Base-by-base conservation (phyloP, 35 echinoderm and acorn worm species). In the Chiridota heheva region DNA sequence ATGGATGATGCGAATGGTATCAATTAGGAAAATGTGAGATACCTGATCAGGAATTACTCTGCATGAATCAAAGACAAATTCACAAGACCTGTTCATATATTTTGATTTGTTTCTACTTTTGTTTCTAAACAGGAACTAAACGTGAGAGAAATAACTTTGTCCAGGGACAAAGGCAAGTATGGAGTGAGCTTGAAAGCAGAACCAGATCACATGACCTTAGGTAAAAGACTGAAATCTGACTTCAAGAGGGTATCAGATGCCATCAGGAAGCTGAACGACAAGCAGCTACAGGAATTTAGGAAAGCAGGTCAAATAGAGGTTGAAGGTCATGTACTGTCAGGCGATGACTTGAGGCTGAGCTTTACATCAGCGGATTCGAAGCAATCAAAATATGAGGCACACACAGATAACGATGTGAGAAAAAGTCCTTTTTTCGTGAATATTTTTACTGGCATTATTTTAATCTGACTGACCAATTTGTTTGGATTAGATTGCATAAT, bases 131-230 rank as follows among this genome's bases (percentile, higher is more conserved):
- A 98, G 95, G 95, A 98, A 76, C 40, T 98, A 38, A 98, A 98
- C 59, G 81, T 98, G 37, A 63, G 95, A 20, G 27, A 44, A 6
- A 37, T 98, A 3, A 98, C 95, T 37, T 88, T 85, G 15, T 98
- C 95, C 3, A 84, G 89, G 40, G 95, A 98, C 81, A 91, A 98
- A 42, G 85, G 73, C 31, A 91, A 92, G 51, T 98, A 98, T 55
- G 89, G 86, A 4, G 95, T 98, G 2, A 60, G 58, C 18, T 69
- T 98, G 3, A 87, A 84, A 47, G 95, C 95, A 1, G 89, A 98
- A 59, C 95, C 95, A 7, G 95, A 98, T 29, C 85, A 88, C 64
- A 84, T 88, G 42, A 72, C 91, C 69, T 89, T 98, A 1, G 95
- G 95, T 26, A 91, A 91, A 45, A 76, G 95, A 10, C 76, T 98